A percentile compares a stretch with the other conserved stretches of the same genome.
Conservation (phyloP, 2,888 invertebrate genomes). For the Lasioglossum lativentre region DNA sequence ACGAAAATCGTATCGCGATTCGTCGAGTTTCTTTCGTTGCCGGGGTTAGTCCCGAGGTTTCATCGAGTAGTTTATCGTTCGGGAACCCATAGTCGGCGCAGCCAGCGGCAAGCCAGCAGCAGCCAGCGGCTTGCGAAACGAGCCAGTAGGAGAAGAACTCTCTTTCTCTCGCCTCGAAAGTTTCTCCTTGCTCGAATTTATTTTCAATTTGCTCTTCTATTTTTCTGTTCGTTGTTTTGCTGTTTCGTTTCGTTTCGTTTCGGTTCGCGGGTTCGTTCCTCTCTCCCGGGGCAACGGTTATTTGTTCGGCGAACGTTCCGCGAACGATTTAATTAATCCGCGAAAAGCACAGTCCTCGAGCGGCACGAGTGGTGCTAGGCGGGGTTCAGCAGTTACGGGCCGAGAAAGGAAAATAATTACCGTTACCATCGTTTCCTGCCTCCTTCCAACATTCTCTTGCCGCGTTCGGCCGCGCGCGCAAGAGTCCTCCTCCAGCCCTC, state of each 20-base stretch:
- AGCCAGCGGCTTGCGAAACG: background rate
- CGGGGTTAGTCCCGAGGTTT: slow-evolving; percentile 35
- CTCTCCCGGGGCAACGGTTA: slow-evolving; percentile 62
- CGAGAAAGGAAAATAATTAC: slow-evolving; percentile 77
- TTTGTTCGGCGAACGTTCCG: slow-evolving; percentile 75
- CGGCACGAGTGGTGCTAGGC: slow-evolving; percentile 52
- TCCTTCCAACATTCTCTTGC: slow-evolving; percentile 59
- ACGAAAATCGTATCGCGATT: slow-evolving; percentile 35
- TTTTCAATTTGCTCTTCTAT: slow-evolving; percentile 38
- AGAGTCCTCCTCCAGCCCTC: slow-evolving; percentile 16
- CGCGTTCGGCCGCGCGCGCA: background rate
- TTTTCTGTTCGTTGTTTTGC: slow-evolving; percentile 25
- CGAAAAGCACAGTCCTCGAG: slow-evolving; percentile 75
- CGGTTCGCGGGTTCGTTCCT: slow-evolving; percentile 34
- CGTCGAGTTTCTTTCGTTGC: slow-evolving; percentile 22
- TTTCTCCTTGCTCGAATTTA: slow-evolving; percentile 53
- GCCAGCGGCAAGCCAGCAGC: background rate
- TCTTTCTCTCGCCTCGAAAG: slow-evolving; percentile 18
- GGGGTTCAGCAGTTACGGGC: slow-evolving; percentile 66
- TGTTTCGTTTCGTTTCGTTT: slow-evolving; percentile 9
- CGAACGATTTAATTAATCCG: slow-evolving; percentile 80
- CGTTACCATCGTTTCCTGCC: slow-evolving; percentile 66
- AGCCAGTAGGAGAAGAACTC: slow-evolving; percentile 3
- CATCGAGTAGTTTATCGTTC: slow-evolving; percentile 22
- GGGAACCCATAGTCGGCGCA: background rate